Percentiles rank a stretch among this genome's conserved stretches.
phyloP scores from a whole-genome alignment of 1,140 invertebrate genomes.

The Daktulosphaira vitifoliae region DNA sequence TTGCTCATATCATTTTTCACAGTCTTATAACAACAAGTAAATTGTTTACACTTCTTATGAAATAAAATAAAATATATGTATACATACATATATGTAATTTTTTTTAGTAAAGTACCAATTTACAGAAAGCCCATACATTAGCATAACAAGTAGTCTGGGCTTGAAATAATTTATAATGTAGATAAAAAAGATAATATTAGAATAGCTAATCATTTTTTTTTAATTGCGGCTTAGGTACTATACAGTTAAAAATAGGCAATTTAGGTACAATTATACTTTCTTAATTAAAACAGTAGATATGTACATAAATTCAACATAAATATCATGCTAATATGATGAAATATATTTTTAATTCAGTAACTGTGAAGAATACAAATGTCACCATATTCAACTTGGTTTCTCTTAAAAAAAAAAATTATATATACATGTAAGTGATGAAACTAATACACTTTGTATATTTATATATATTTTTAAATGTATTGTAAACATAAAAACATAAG shows the following conservation, averaged over 20 bases:
- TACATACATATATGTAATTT: neutral
- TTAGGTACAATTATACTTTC: neutral
- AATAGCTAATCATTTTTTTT: neutral
- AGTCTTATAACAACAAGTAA: conserved; percentile 31
- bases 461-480: too few species aligned
- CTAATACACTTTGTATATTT: too few species aligned
- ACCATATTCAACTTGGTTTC: neutral
- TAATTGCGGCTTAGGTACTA: neutral
- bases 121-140: neutral
- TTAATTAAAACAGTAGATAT: conserved; percentile 13
- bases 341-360: conserved; percentile 26
- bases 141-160: neutral
- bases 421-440: too few species aligned
- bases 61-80: conserved; percentile 10
- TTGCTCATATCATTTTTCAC: conserved; percentile 25
- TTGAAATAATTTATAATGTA: too few species aligned
- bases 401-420: neutral
- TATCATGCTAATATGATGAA: neutral
- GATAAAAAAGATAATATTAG: neutral
- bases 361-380: neutral
- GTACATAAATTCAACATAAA: conserved; percentile 15
- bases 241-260: neutral
- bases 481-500: too few species aligned
- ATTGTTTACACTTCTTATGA: conserved; percentile 15
- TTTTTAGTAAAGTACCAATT: neutral